phyloP scores from a whole-genome alignment of 2,113 vertebrate genomes.

The Brachypodius melanocephalos region DNA sequence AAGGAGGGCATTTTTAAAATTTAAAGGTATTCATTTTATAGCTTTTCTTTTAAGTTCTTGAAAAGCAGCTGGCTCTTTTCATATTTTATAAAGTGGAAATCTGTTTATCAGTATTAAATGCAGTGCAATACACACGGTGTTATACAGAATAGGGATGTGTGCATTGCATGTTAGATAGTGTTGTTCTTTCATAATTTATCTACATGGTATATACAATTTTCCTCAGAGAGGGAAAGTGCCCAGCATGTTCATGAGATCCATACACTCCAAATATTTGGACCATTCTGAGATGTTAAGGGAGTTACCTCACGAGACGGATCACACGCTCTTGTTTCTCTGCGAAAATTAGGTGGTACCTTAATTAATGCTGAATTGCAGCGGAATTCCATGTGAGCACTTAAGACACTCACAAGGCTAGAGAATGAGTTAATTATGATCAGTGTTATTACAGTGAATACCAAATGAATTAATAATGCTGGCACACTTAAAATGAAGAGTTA shows the following conservation, averaged over 20 bases:
- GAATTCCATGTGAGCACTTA: constrained; percentile 65
- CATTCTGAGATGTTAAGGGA: constrained; percentile 19
- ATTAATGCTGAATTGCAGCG: constrained; percentile 69
- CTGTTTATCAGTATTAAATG: not conserved
- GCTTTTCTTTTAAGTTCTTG: not conserved
- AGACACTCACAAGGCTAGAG: constrained; percentile 49
- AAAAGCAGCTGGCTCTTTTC: not conserved
- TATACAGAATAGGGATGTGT: not conserved
- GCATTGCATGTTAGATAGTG: not conserved
- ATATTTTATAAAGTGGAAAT: not conserved
- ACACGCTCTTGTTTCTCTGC: constrained; percentile 25
- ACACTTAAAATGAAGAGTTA: constrained; percentile 65
- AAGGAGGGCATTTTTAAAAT: not conserved
- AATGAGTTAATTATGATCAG: constrained; percentile 72
- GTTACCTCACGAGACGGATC: constrained; percentile 12
- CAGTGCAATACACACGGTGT: not conserved
- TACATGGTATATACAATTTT: not conserved
- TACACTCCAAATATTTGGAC: constrained; percentile 28
- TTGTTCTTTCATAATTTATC: not conserved
- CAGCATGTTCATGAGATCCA: not conserved
- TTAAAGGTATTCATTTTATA: not conserved
- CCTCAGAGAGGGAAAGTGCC: not conserved
- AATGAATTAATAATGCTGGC: constrained; percentile 71
- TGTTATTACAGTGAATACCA: constrained; percentile 68
- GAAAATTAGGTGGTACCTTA: constrained; percentile 67